Conservation (phyloP, 53 echinoderm and acorn worm species). For the Temnopleurus reevesii region DNA sequence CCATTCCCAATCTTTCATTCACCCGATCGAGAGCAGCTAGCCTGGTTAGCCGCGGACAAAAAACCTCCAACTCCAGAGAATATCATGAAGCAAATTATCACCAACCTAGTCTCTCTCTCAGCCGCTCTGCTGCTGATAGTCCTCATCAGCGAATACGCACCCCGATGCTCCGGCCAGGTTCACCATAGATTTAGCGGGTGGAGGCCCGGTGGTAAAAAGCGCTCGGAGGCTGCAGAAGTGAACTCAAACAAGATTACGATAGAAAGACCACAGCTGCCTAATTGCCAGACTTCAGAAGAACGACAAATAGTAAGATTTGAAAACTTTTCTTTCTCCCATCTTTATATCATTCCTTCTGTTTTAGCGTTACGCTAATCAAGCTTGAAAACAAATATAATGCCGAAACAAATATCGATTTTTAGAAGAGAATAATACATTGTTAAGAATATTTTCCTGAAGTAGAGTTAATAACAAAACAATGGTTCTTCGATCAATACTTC, state of each 20-base stretch:
- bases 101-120: conserved; percentile 35
- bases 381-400: too few species aligned
- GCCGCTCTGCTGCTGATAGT: conserved; percentile 36
- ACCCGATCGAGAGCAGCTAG: not conserved
- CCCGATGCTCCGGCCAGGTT: conserved; percentile 37
- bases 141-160: conserved; percentile 35
- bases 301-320: conserved; percentile 38
- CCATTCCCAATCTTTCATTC: conserved; percentile 19
- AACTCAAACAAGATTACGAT: conserved; percentile 42
- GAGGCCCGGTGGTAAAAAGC: conserved; percentile 56
- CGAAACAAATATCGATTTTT: too few species aligned
- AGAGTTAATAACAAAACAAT: too few species aligned
- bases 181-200: conserved; percentile 63
- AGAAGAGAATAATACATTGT: too few species aligned
- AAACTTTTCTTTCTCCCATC: too few species aligned
- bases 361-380: too few species aligned
- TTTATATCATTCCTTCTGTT: too few species aligned
- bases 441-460: too few species aligned
- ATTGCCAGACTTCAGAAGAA: conserved; percentile 33
- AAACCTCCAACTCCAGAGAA: not conserved
- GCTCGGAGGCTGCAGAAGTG: conserved; percentile 30
- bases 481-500: too few species aligned
- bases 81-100: conserved; percentile 40
- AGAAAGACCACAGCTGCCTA: conserved; percentile 16
- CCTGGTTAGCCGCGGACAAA: not conserved